phyloP scores from a whole-genome alignment of 2,113 vertebrate species.

The Bagarius yarrelli region DNA sequence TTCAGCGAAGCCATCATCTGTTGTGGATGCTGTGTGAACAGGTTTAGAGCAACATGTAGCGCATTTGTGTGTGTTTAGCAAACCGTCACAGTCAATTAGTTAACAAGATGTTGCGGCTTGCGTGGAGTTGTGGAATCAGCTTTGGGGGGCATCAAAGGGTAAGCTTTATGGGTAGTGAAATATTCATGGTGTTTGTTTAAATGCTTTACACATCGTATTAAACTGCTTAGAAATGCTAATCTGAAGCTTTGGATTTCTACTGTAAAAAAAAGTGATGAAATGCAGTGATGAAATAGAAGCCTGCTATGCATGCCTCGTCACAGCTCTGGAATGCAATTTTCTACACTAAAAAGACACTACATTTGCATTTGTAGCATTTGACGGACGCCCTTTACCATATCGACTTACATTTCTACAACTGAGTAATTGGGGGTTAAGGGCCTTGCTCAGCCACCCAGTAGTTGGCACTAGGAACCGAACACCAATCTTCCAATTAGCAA shows the following conservation, averaged over 20 bases:
- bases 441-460: too few species aligned
- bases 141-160: constrained; percentile 59
- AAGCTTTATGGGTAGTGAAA: constrained; percentile 70
- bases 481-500: too few species aligned
- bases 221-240: constrained; percentile 76
- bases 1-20: constrained; percentile 28
- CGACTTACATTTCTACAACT: too few species aligned
- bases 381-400: too few species aligned
- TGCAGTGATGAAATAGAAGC: constrained; percentile 66
- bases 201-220: constrained; percentile 64
- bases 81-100: constrained; percentile 72
- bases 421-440: too few species aligned
- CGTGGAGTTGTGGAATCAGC: constrained; percentile 61
- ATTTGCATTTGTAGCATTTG: too few species aligned
- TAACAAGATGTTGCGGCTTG: constrained; percentile 52
- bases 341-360: constrained; percentile 51
- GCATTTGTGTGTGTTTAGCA: constrained; percentile 56
- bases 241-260: constrained; percentile 65
- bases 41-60: constrained; percentile 19
- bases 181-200: constrained; percentile 78
- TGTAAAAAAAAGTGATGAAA: constrained; percentile 64
- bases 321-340: constrained; percentile 74
- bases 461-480: too few species aligned
- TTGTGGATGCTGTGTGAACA: constrained; percentile 11
- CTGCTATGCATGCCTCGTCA: constrained; percentile 63